Evolutionary conservation across 2,888 invertebrate genomes (phyloP).

Genomic region (Cheilosia urbana): DNA sequence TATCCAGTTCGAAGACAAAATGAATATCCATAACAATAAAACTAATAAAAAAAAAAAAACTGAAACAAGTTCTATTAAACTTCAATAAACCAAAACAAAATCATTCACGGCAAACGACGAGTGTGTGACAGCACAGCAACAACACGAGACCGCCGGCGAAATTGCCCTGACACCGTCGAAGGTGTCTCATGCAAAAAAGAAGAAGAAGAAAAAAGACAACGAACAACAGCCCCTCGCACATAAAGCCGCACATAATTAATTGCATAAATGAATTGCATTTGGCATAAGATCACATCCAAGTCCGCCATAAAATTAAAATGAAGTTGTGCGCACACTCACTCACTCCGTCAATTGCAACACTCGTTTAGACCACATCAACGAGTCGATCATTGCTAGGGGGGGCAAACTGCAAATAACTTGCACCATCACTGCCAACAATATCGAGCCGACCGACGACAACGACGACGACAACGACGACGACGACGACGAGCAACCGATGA

Average conservation of each 20-base stretch:
- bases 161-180: conserved; percentile 73
- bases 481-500: conserved; percentile 41
- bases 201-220: conserved; percentile 21
- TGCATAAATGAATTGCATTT: conserved; percentile 71
- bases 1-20: conserved; percentile 26
- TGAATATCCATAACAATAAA: conserved; percentile 50
- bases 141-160: conserved; percentile 75
- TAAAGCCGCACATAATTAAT: conserved; percentile 68
- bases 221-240: conserved; percentile 6
- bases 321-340: conserved; percentile 49
- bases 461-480: neutral
- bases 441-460: neutral
- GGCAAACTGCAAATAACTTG: conserved; percentile 37
- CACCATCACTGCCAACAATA: conserved; percentile 7
- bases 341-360: neutral
- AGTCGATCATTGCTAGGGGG: conserved; percentile 35
- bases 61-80: conserved; percentile 67
- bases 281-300: conserved; percentile 59
- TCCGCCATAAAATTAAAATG: conserved; percentile 51
- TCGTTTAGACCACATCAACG: conserved; percentile 48
- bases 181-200: conserved; percentile 52
- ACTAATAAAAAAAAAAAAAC: conserved; percentile 27
- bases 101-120: conserved; percentile 63
- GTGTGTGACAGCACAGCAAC: conserved; percentile 57
- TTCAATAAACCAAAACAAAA: conserved; percentile 69